Evolutionary conservation across 2,797 vertebrate genomes (phyloP).

Genomic region (Hybognathus amarus): DNA sequence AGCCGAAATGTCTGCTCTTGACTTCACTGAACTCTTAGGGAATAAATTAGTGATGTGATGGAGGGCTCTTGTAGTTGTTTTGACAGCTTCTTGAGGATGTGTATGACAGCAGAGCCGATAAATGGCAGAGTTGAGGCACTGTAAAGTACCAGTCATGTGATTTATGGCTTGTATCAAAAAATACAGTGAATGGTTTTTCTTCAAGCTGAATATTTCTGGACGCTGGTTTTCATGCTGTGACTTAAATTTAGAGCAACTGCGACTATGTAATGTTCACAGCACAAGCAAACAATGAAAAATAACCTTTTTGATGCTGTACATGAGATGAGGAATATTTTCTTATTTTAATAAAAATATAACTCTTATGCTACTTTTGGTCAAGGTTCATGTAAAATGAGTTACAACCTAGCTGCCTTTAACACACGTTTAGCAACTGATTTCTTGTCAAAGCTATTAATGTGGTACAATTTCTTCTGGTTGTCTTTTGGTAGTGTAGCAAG

Average conservation of each 20-base stretch:
- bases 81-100: slow-evolving; percentile 9
- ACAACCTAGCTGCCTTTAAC: background rate
- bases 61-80: slow-evolving; percentile 3
- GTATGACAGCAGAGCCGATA: background rate
- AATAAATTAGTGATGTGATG: slow-evolving; percentile 12
- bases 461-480: background rate
- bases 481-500: background rate
- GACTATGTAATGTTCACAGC: background rate
- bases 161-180: slow-evolving; percentile 21
- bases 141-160: slow-evolving; percentile 14
- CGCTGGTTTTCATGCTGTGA: background rate
- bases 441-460: background rate
- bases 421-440: background rate
- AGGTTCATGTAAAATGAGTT: background rate
- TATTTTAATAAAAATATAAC: background rate
- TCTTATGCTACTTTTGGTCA: background rate
- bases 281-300: background rate
- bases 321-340: background rate
- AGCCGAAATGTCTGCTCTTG: background rate
- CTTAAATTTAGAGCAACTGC: background rate
- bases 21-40: slow-evolving; percentile 9
- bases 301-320: background rate
- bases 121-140: background rate
- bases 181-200: slow-evolving; percentile 3
- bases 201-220: slow-evolving; percentile 3